phyloP scores from a whole-genome alignment of 2,113 vertebrate species.

The Tyrannus savana region DNA sequence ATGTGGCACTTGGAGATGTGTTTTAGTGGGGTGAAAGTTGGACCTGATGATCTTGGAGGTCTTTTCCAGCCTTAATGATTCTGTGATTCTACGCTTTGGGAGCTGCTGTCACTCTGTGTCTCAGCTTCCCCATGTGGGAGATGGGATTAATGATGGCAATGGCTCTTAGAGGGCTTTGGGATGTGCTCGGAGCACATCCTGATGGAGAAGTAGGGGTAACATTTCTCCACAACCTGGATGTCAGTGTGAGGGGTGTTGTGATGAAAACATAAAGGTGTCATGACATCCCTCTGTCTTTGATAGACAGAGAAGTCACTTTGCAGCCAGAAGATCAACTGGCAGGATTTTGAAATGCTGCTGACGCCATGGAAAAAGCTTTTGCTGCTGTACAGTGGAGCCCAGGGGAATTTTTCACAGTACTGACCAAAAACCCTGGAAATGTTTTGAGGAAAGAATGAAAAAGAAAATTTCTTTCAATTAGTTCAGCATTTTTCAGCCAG shows the following conservation, averaged over 20 bases:
- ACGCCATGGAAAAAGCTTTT: background rate
- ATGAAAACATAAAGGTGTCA: background rate
- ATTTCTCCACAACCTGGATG: background rate
- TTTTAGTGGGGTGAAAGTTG: background rate
- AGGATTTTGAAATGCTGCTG: conserved; percentile 20
- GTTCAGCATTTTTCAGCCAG: conserved; percentile 36
- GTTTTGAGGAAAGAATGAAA: conserved; percentile 26
- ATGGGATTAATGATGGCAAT: background rate
- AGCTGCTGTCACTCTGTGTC: background rate
- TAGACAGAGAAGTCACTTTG: background rate
- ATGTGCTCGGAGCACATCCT: background rate
- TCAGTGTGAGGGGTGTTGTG: background rate
- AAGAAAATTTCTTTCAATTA: conserved; percentile 32
- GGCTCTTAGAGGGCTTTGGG: background rate
- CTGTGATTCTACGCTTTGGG: background rate
- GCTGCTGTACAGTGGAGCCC: background rate
- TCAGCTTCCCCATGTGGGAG: background rate
- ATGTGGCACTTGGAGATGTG: background rate
- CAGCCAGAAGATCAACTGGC: background rate
- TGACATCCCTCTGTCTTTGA: background rate
- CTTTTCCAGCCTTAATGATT: background rate
- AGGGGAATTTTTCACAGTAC: background rate
- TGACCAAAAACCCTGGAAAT: conserved; percentile 38
- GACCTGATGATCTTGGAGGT: background rate
- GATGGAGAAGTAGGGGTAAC: background rate